Conservation (phyloP, 2,797 vertebrate genomes). For the Cichlasoma orientale region DNA sequence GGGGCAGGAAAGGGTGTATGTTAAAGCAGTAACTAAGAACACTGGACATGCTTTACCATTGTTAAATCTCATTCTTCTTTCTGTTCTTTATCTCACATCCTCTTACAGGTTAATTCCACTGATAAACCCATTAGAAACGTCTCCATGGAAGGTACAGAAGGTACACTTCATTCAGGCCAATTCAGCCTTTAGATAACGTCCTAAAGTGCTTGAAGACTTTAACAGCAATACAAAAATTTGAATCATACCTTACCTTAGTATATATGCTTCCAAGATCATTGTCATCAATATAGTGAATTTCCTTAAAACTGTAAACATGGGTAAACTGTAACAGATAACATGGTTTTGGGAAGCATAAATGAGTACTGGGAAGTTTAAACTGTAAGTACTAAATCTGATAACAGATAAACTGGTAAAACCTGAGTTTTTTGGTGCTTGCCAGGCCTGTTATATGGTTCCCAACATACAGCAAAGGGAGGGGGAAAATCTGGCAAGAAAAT, state of each 20-base stretch:
- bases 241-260: slow-evolving; percentile 82
- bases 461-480: slow-evolving; percentile 89
- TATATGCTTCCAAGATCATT: slow-evolving; percentile 87
- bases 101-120: not conserved
- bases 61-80: not conserved
- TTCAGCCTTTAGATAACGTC: not conserved
- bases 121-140: not conserved
- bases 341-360: not conserved
- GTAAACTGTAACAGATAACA: slow-evolving; percentile 82
- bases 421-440: slow-evolving; percentile 92
- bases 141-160: not conserved
- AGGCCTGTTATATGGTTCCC: slow-evolving; percentile 94
- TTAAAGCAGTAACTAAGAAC: not conserved
- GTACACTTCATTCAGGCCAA: not conserved
- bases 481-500: slow-evolving; percentile 86
- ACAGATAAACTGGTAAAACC: slow-evolving; percentile 77
- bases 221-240: not conserved
- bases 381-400: not conserved
- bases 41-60: not conserved
- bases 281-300: slow-evolving; percentile 95
- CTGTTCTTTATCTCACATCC: not conserved
- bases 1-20: not conserved
- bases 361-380: not conserved
- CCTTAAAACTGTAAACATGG: slow-evolving; percentile 95
- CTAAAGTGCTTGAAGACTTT: not conserved